Percentiles rank a stretch among this genome's conserved stretches.
These are phyloP conservation scores for Malachius bipustulatus DNA, from an alignment of 2,888 invertebrate genomes.

Conservation along the genomic window DNA sequence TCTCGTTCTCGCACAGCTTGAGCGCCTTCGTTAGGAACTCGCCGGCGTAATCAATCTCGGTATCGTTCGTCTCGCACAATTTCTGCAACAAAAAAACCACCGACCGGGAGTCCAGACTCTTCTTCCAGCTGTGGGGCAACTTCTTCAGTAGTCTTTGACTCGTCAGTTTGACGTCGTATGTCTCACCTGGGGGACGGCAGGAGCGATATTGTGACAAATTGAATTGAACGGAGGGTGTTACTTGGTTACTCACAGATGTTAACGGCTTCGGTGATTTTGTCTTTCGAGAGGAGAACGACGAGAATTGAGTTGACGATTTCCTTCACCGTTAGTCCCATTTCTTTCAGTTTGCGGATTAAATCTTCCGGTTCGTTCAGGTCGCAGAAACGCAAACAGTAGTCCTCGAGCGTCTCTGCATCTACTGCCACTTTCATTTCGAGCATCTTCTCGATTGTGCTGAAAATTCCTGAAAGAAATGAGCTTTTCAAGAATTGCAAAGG, in stretches of 20 bases:
- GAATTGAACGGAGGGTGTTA: too few species aligned
- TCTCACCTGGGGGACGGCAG: too few species aligned
- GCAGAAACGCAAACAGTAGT: not conserved
- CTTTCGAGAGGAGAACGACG: not conserved
- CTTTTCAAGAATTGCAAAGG: too few species aligned
- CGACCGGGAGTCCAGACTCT: not conserved
- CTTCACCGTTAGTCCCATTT: not conserved
- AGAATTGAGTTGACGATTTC: not conserved
- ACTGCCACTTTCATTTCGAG: not conserved
- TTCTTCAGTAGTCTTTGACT: not conserved
- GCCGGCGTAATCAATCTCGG: not conserved
- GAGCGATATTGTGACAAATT: too few species aligned
- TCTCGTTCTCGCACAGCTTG: not conserved
- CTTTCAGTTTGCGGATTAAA: not conserved
- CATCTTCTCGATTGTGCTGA: not conserved
- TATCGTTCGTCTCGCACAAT: not conserved
- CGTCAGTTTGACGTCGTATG: not conserved
- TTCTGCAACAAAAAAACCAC: not conserved
- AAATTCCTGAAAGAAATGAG: not conserved
- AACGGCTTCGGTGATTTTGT: not conserved
- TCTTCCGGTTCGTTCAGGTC: not conserved
- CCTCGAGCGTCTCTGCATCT: conserved; percentile 1
- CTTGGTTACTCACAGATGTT: not conserved
- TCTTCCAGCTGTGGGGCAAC: not conserved
- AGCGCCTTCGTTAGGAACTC: not conserved